These are phyloP conservation scores for Ophiodon elongatus DNA, from an alignment of 2,113 vertebrate genomes.

Conservation along the genomic window DNA sequence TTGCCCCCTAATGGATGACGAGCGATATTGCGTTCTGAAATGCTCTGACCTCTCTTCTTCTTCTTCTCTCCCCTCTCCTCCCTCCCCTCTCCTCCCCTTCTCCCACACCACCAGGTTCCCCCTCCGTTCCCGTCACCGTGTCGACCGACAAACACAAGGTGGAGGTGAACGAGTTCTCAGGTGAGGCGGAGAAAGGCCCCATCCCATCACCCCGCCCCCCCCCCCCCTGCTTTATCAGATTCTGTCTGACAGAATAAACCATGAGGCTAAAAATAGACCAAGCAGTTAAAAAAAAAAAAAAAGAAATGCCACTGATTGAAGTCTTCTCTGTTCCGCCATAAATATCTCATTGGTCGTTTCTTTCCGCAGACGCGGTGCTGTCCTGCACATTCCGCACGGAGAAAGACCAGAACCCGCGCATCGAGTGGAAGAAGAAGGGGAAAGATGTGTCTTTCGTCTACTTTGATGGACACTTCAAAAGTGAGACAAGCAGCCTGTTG, in stretches of 20 bases:
- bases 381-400: slow-evolving; percentile 89
- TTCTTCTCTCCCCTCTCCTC: slow-evolving; percentile 5
- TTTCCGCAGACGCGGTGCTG: slow-evolving; percentile 86
- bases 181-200: slow-evolving; percentile 57
- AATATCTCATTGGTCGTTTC: slow-evolving; percentile 46
- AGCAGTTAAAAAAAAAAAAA: slow-evolving; percentile 46
- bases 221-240: slow-evolving; percentile 28
- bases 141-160: slow-evolving; percentile 67
- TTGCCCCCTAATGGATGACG: slow-evolving; percentile 66
- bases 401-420: slow-evolving; percentile 83
- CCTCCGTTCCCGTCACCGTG: slow-evolving; percentile 74
- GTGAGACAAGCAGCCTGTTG: slow-evolving; percentile 74
- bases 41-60: slow-evolving; percentile 21
- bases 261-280: slow-evolving; percentile 56
- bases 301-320: slow-evolving; percentile 39
- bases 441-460: slow-evolving; percentile 91
- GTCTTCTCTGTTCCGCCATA: slow-evolving; percentile 17
- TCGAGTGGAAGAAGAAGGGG: slow-evolving; percentile 95
- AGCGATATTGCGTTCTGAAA: slow-evolving; percentile 53
- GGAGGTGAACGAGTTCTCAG: slow-evolving; percentile 79
- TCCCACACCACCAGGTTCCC: slow-evolving; percentile 63
- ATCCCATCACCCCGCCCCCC: too few species aligned
- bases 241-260: slow-evolving; percentile 45
- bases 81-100: background rate
- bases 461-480: slow-evolving; percentile 87